Evolutionary conservation across 2,113 vertebrate genomes (phyloP), one percentile per base, ranked within the genome.

Genomic region (Lipophrys pholis): DNA sequence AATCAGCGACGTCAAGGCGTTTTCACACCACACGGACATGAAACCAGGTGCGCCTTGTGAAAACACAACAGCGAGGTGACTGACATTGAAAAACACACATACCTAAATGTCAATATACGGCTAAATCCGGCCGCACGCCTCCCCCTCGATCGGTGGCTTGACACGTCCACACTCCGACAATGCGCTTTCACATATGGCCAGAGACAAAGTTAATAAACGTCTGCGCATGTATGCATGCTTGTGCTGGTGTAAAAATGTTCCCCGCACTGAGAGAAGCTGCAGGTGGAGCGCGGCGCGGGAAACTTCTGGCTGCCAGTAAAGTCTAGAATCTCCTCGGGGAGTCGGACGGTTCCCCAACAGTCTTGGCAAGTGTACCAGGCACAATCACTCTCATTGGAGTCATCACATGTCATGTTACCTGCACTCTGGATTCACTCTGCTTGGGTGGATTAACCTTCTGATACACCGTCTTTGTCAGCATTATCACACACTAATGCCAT

Each of bases 21-120:
- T 77, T 78, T 56, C 50, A 8, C 30, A 3, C 4, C 41, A 46
- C 48, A 72, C 49, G 55, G 60, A 73, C 76, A 7, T 11, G 2
- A 9, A 56, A 55, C 71, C 73, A 86, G 73, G 80, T 86, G 86
- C 62, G 7, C 15, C 8, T 46, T 62, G 43, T 67, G 65, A 60
- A 80, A 85, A 73, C 59, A 61, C 30, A 51, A 48, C 56, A 45
- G 54, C 1, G 63, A 78, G 69, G 73, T 43, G 76, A 80, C 42
- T 81, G 70, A 85, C 86, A 61, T 57, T 6, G 7, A 80, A 83
- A 78, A 85, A 75, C 73, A 71, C 70, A 76, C 69, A 67, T 3
- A 0, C 38, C 6, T 56, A 11, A 80, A 74, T 6, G 65, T 78
- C 67, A 70, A 77, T 65, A 81, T 48, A 56, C 3, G 16, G 53